These are phyloP conservation scores for Heterodera schachtii DNA, from an alignment of 1,140 invertebrate species.

Conservation along the genomic window DNA sequence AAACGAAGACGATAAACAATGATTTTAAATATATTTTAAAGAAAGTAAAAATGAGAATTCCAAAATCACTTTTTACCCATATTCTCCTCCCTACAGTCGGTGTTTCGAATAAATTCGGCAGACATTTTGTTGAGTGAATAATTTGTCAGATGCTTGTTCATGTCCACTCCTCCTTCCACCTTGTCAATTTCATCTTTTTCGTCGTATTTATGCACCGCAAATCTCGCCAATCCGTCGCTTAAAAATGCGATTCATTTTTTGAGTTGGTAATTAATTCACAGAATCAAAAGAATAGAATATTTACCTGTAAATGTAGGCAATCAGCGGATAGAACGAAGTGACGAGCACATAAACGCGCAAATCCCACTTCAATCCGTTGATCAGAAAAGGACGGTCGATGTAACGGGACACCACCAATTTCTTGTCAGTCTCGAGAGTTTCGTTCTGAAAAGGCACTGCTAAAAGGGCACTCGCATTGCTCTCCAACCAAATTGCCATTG, in stretches of 20 bases:
- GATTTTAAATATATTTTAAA: too few species aligned
- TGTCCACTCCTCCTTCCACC: conserved; percentile 28
- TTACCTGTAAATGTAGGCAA: conserved; percentile 76
- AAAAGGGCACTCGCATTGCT: background rate
- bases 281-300: conserved; percentile 60
- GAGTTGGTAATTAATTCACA: conserved; percentile 29
- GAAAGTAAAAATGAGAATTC: too few species aligned
- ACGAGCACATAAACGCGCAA: conserved; percentile 89
- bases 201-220: conserved; percentile 77
- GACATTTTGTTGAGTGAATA: conserved; percentile 87
- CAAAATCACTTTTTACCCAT: background rate
- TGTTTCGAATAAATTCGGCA: conserved; percentile 52
- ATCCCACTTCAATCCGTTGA: conserved; percentile 94
- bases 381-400: conserved; percentile 84
- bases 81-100: conserved; percentile 26
- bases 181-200: conserved; percentile 14
- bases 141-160: conserved; percentile 81
- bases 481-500: conserved; percentile 33
- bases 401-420: conserved; percentile 73
- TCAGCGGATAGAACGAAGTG: conserved; percentile 88
- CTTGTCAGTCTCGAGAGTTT: conserved; percentile 45
- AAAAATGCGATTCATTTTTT: conserved; percentile 54
- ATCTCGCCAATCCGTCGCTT: conserved; percentile 86
- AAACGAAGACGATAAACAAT: too few species aligned
- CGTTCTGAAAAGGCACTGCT: conserved; percentile 41